A percentile compares a stretch with the other conserved stretches of the same genome.
These are phyloP conservation scores for Allobates femoralis DNA, from an alignment of 2,797 vertebrate species.

Conservation along the genomic window DNA sequence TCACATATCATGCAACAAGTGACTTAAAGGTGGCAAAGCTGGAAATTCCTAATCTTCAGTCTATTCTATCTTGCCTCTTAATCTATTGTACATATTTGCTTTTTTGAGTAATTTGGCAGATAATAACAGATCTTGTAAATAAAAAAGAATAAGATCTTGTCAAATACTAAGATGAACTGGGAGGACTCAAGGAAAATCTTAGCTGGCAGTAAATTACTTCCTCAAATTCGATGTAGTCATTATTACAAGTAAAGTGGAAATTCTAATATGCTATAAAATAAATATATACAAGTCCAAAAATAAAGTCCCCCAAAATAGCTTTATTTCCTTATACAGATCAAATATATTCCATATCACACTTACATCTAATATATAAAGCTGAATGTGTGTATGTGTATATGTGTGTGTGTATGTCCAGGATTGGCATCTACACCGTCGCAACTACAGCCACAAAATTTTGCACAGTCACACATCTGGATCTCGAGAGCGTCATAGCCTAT, in stretches of 20 bases:
- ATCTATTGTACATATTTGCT: neutral
- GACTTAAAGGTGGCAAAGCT: neutral
- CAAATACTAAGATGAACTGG: too few relatives aligned
- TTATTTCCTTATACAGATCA: too few relatives aligned
- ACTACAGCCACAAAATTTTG: too few relatives aligned
- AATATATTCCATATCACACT: too few relatives aligned
- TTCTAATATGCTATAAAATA: neutral
- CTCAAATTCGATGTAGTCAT: neutral
- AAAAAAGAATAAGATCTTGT: neutral
- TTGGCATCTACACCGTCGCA: too few relatives aligned
- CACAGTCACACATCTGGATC: too few relatives aligned
- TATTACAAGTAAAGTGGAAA: neutral
- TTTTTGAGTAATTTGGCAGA: neutral
- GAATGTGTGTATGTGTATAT: too few relatives aligned
- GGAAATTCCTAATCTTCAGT: neutral
- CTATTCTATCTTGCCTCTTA: neutral
- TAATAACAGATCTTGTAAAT: neutral
- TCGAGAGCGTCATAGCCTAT: too few relatives aligned
- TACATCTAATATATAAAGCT: too few relatives aligned
- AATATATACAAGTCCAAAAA: neutral
- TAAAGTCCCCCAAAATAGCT: too few relatives aligned
- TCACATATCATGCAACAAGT: neutral
- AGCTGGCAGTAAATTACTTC: neutral
- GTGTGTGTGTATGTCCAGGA: too few relatives aligned
- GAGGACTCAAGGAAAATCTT: neutral